These are phyloP conservation scores for Rallus limicola DNA, from an alignment of 2,113 vertebrate genomes.

Conservation along the genomic window DNA sequence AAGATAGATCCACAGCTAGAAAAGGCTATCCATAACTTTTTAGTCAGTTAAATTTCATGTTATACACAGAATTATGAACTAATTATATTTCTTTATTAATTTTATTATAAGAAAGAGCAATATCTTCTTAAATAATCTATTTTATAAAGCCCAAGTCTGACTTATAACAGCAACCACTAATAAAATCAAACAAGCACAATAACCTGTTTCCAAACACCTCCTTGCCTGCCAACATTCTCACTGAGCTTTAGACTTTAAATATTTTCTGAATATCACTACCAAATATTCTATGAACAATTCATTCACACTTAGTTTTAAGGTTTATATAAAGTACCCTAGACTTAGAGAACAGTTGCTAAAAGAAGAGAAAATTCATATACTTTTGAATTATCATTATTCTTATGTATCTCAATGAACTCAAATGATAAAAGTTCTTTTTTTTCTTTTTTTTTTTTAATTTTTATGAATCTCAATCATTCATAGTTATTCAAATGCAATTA, in stretches of 20 bases:
- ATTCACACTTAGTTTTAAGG: not conserved
- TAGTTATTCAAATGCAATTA: not conserved
- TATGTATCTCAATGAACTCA: not conserved
- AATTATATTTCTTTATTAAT: not conserved
- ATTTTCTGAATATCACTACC: not conserved
- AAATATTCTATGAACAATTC: not conserved
- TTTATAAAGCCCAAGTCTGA: not conserved
- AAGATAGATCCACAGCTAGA: not conserved
- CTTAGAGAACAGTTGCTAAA: not conserved
- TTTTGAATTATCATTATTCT: not conserved
- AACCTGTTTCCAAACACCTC: not conserved
- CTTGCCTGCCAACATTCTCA: not conserved
- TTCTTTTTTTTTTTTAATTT: not conserved
- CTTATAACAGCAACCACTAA: not conserved
- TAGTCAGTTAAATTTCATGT: not conserved
- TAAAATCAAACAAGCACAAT: not conserved
- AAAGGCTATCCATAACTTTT: not conserved
- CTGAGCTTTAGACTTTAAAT: not conserved
- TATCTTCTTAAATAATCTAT: not conserved
- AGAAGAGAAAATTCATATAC: not conserved
- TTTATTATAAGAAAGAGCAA: not conserved
- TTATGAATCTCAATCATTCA: not conserved
- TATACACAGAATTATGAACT: not conserved
- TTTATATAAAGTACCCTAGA: not conserved
- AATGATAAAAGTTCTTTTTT: not conserved